Evolutionary conservation across 2,888 invertebrate species (phyloP), one percentile per base, ranked within the genome.

Genomic region (Antheraea assamensis): DNA sequence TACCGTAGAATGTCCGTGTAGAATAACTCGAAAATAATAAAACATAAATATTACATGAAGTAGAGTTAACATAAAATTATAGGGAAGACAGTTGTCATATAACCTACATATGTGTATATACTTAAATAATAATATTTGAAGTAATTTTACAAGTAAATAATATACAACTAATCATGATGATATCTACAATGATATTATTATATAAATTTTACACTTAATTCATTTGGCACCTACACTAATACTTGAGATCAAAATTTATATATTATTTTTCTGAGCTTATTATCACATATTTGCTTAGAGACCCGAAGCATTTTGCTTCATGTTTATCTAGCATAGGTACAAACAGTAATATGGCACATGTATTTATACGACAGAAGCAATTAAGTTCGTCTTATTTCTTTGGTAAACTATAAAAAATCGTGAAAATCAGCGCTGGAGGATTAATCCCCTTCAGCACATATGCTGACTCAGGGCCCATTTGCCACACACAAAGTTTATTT

Each of bases 241-340:
- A 71, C 64, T 35, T 64, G 55, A 74, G 55, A 71, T 71, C 66
- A 52, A 71, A 27, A 72, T 68, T 68, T 66, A 74, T 31, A 42
- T 61, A 10, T 52, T 64, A 76, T 35, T 71, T 74, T 61, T 71
- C 77, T 75, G 80, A 78, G 75, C 77, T 74, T 76, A 75, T 71
- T 80, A 81, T 81, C 81, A 81, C 80, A 81, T 75, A 77, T 74
- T 73, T 76, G 72, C 71, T 71, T 76, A 75, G 73, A 49, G 74
- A 78, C 76, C 75, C 77, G 75, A 79, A 80, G 73, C 72, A 74
- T 78, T 74, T 73, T 76, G 75, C 74, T 73, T 74, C 47, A 70
- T 75, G 75, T 35, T 73, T 71, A 66, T 71, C 71, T 73, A 74
- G 72, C 71, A 30, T 10, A 13, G 61, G 27, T 64, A 68, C 8